These are phyloP conservation scores for Drosophila kurseongensis DNA, from an alignment of 1,140 invertebrate species.

Conservation along the genomic window DNA sequence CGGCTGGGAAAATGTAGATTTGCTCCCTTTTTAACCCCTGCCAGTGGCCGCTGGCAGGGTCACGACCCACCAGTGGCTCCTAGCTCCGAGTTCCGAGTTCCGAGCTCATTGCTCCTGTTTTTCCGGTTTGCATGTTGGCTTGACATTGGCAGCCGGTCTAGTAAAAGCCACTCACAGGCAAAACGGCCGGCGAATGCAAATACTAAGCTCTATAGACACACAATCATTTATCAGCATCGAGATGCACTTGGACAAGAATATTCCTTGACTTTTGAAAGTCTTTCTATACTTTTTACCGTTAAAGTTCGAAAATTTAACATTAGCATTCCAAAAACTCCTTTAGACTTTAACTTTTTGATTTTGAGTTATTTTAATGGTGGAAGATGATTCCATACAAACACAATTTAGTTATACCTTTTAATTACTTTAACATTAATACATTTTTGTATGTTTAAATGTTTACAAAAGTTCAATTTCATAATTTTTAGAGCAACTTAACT, in stretches of 20 bases:
- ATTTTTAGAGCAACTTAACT: too few species aligned
- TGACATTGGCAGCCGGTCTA: conserved; percentile 67
- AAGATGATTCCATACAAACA: too few species aligned
- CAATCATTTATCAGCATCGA: conserved; percentile 67
- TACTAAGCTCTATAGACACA: conserved; percentile 67
- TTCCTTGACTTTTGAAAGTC: too few species aligned
- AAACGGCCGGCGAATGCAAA: conserved; percentile 62
- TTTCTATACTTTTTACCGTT: too few species aligned
- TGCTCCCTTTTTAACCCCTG: conserved; percentile 29
- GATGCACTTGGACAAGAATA: conserved; percentile 15
- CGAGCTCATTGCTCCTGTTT: neutral
- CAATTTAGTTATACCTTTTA: too few species aligned
- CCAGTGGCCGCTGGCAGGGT: conserved; percentile 32
- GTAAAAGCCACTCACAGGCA: conserved; percentile 68
- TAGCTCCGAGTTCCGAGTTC: neutral
- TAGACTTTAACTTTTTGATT: too few species aligned
- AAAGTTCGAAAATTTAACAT: too few species aligned
- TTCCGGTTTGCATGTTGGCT: conserved; percentile 61
- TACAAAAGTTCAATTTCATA: too few species aligned
- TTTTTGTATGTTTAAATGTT: too few species aligned
- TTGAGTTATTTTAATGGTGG: too few species aligned
- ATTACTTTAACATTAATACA: too few species aligned
- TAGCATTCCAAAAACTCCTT: too few species aligned
- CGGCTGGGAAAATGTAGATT: conserved; percentile 77
- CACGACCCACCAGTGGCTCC: conserved; percentile 7